phyloP scores from a whole-genome alignment of 1,140 invertebrate genomes.

The Aphelenchoides avenae region DNA sequence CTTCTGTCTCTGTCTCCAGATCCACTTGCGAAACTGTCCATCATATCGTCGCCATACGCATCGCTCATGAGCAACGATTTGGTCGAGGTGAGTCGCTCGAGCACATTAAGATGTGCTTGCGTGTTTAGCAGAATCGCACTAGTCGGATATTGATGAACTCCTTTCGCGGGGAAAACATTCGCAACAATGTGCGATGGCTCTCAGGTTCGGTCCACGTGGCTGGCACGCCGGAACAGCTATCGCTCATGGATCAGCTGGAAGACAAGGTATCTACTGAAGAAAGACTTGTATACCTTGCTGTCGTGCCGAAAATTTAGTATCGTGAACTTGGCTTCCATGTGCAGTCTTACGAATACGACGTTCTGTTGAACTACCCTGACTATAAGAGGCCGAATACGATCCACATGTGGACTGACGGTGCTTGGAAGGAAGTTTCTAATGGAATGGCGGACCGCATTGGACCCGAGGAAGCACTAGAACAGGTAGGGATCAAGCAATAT shows the following conservation, averaged over 20 bases:
- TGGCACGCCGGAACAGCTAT: constrained; percentile 45
- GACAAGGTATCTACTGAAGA: constrained; percentile 30
- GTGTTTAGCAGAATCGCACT: constrained; percentile 26
- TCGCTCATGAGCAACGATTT: too few species aligned
- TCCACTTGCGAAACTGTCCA: too few species aligned
- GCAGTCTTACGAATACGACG: constrained; percentile 34
- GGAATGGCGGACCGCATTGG: constrained; percentile 30
- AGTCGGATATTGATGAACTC: constrained; percentile 23
- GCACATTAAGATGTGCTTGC: too few species aligned
- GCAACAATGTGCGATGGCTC: constrained; percentile 44
- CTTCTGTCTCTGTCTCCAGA: too few species aligned
- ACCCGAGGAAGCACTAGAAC: constrained; percentile 14
- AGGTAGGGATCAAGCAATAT: constrained; percentile 6
- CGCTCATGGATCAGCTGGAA: constrained; percentile 41
- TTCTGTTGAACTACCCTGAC: constrained; percentile 42
- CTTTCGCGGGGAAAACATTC: constrained; percentile 32
- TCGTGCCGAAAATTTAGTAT: constrained; percentile 36
- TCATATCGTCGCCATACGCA: too few species aligned
- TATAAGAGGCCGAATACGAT: constrained; percentile 45
- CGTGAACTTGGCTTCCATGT: constrained; percentile 41
- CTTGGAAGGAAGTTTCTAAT: constrained; percentile 38
- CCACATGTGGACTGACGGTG: constrained; percentile 25
- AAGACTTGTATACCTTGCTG: background rate
- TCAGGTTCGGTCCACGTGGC: constrained; percentile 36
- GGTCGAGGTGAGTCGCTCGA: too few species aligned